Evolutionary conservation across 1,140 invertebrate genomes (phyloP), one percentile per base, ranked within the genome.

Genomic region (Araneus ventricosus): DNA sequence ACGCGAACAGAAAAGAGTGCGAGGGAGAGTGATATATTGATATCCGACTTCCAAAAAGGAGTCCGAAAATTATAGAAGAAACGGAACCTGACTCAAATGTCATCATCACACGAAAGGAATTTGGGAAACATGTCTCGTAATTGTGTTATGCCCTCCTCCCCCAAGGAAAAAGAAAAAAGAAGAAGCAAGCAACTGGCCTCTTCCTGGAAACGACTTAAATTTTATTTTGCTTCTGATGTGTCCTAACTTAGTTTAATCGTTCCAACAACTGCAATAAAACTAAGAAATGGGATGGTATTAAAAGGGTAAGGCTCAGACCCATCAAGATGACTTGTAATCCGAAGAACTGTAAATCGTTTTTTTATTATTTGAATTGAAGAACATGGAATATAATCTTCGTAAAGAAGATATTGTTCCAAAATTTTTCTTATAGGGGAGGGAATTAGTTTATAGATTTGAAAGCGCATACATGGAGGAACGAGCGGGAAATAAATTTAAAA

Each of bases 81-180:
- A 86, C 30, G 45, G 45, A 61, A 86, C 30, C 52, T 34, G 34
- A 61, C 84, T 59, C 52, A 61, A 86, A 86, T 86, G 84, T 86
- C 84, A 30, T 59, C 52, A 61, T 59, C 30, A 37, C 84, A 86
- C 84, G 84, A 59, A 86, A 86, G 20, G 52, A 59, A 86, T 86
- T 86, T 86, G 20, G 30, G n/a, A 86, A 86, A 86, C 84, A 86
- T 20, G 52, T 86, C 84, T 86, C 80, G 80, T 84, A 84, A 84
- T 84, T 84, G 45, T 84, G 80, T 84, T 84, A 84, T 75, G 34
- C 30, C 70, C 70, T 75, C 30, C 30, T 75, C 34, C 22, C 45
- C 45, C 45, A 52, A 27, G 27, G 22, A 39, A 80, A 41, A 39
- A 52, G 45, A 14, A 45, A 45, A 70, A 34, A 17, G 67, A 37